Evolutionary conservation across 2,113 vertebrate genomes (phyloP).

Genomic region (Indicator maculatus): DNA sequence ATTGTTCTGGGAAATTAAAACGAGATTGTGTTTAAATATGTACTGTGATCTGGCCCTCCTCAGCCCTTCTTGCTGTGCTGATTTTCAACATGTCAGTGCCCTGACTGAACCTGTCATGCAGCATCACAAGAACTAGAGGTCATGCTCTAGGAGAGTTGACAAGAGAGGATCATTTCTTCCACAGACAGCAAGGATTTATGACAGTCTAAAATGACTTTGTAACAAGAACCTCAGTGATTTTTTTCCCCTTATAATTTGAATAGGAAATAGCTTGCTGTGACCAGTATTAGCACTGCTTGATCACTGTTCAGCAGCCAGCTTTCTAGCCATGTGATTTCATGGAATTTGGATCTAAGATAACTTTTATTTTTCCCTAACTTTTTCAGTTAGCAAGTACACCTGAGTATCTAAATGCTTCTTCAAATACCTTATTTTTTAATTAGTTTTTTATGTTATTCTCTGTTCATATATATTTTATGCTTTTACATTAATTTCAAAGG

Average conservation of each 20-base stretch:
- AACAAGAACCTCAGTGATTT: background rate
- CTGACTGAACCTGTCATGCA: background rate
- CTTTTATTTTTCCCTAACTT: background rate
- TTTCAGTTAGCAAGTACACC: background rate
- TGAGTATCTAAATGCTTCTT: background rate
- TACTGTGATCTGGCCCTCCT: background rate
- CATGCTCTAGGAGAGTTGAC: background rate
- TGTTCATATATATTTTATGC: background rate
- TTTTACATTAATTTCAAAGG: background rate
- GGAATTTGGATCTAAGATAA: background rate
- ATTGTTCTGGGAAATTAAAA: background rate
- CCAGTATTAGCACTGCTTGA: background rate
- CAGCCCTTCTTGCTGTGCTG: background rate
- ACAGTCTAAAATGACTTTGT: background rate
- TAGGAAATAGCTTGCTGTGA: conserved; percentile 5
- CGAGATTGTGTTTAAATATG: background rate
- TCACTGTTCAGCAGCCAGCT: conserved; percentile 12
- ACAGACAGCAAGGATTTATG: background rate
- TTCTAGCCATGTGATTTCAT: background rate
- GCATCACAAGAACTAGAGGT: rapidly evolving
- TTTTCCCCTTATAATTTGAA: background rate
- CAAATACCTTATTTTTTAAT: background rate
- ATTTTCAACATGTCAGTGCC: background rate
- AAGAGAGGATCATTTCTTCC: background rate
- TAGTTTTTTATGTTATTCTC: background rate